phyloP scores from a whole-genome alignment of 2,113 vertebrate species.

The Pyrgilauda ruficollis region DNA sequence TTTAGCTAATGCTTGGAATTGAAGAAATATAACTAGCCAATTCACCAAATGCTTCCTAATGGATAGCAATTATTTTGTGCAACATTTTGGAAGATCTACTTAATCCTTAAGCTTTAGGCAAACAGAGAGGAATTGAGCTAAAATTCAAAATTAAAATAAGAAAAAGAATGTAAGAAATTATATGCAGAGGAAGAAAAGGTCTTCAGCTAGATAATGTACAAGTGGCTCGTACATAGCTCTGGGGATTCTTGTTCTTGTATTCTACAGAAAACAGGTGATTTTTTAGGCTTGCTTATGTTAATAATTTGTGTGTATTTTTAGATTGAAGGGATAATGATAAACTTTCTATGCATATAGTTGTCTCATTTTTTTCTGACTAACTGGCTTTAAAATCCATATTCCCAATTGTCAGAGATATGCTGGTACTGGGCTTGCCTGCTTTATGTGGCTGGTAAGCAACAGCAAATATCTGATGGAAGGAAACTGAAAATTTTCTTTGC shows the following conservation, averaged over 20 bases:
- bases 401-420: not conserved
- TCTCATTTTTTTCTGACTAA: not conserved
- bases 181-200: not conserved
- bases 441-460: not conserved
- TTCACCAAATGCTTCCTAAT: not conserved
- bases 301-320: not conserved
- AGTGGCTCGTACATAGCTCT: not conserved
- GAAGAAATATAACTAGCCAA: not conserved
- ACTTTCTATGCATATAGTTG: not conserved
- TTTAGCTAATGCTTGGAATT: slow-evolving; percentile 15
- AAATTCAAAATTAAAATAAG: not conserved
- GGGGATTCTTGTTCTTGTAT: not conserved
- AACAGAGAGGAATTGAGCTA: not conserved
- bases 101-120: not conserved
- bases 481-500: not conserved
- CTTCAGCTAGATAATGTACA: not conserved
- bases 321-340: not conserved
- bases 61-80: slow-evolving; percentile 13
- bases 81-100: not conserved
- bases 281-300: not conserved
- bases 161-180: not conserved
- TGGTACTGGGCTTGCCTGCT: not conserved
- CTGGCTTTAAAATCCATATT: not conserved
- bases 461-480: not conserved
- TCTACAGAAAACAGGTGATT: not conserved